phyloP scores from a whole-genome alignment of 2,888 invertebrate species.

The Trissonchulus sp. region DNA sequence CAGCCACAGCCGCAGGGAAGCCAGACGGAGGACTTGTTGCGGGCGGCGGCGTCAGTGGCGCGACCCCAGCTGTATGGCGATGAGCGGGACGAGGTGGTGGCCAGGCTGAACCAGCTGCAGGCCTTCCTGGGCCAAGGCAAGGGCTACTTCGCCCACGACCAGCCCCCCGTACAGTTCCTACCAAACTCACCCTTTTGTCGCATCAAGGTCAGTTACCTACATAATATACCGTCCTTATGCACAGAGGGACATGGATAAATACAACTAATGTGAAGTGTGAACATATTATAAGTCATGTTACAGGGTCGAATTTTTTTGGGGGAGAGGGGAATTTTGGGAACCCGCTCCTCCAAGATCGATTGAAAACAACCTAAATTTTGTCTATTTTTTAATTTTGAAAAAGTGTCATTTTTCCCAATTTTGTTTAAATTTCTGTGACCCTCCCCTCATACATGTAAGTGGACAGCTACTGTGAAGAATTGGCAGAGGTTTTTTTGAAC shows the following conservation, averaged over 20 bases:
- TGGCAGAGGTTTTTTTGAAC: no score
- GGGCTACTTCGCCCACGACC: slow-evolving; percentile 60
- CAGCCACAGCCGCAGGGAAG: slow-evolving; percentile 14
- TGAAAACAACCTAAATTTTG: no score
- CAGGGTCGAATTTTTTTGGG: no score
- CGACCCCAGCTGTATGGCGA: slow-evolving; percentile 71
- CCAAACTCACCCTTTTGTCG: slow-evolving; percentile 83
- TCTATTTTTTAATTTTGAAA: no score
- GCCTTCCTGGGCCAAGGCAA: slow-evolving; percentile 77
- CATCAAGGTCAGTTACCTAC: slow-evolving; percentile 64
- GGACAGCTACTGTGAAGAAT: no score
- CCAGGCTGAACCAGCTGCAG: slow-evolving; percentile 90
- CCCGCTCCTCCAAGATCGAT: no score
- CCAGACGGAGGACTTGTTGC: not conserved
- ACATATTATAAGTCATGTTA: no score
- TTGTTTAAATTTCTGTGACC: no score
- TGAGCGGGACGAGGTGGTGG: slow-evolving; percentile 84
- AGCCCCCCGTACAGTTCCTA: slow-evolving; percentile 72
- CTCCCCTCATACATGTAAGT: no score
- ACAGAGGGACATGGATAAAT: not conserved
- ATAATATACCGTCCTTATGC: not conserved
- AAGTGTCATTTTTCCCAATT: no score
- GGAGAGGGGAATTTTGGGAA: no score
- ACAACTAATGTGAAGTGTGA: not conserved
- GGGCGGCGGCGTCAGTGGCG: slow-evolving; percentile 47